Conservation (phyloP, 2,797 vertebrate genomes). For the Premnoplex brunnescens region DNA sequence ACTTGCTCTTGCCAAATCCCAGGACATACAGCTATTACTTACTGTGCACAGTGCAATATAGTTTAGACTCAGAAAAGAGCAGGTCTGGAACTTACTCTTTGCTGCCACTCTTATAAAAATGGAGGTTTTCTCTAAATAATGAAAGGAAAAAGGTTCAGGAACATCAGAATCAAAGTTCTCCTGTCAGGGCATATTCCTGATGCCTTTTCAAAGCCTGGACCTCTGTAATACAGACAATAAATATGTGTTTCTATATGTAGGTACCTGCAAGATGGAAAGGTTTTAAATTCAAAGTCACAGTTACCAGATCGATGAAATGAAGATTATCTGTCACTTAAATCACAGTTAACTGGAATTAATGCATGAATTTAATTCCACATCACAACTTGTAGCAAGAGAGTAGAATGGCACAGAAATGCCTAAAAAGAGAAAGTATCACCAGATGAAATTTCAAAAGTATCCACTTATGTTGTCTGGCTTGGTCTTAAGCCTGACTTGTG, state of each 20-base stretch:
- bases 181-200: not conserved
- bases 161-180: not conserved
- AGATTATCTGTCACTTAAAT: not conserved
- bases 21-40: conserved; percentile 47
- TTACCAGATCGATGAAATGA: conserved; percentile 13
- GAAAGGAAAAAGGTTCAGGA: not conserved
- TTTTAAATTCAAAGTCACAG: not conserved
- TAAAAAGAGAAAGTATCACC: not conserved
- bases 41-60: not conserved
- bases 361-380: not conserved
- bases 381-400: not conserved
- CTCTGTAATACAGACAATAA: not conserved
- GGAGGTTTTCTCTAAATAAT: not conserved
- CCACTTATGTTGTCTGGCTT: not conserved
- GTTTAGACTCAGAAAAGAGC: not conserved
- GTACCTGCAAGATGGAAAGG: not conserved
- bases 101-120: not conserved
- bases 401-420: not conserved
- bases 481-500: not conserved
- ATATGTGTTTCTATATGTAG: not conserved
- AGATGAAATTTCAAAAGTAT: not conserved
- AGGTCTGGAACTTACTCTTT: not conserved
- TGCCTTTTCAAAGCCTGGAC: not conserved
- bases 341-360: not conserved
- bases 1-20: conserved; percentile 49